These are phyloP conservation scores for Onthophagus taurus DNA, from an alignment of 1,140 invertebrate genomes.

Conservation along the genomic window DNA sequence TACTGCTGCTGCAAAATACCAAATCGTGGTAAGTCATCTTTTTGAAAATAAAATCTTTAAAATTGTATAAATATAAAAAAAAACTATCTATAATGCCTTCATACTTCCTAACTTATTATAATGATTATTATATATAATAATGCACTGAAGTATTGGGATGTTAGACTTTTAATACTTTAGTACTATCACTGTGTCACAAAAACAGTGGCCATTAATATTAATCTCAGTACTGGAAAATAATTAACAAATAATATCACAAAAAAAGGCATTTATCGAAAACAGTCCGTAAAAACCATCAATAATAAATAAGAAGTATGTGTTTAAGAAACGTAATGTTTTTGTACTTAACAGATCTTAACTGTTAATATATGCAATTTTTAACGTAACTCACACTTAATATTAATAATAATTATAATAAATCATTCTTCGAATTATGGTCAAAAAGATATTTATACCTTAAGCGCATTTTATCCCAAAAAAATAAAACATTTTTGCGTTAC, in stretches of 20 bases:
- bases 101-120: conserved; percentile 38
- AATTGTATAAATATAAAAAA: conserved; percentile 34
- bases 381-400: too few species aligned
- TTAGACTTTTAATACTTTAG: conserved; percentile 40
- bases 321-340: too few species aligned
- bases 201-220: conserved; percentile 34
- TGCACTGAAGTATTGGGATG: conserved; percentile 40
- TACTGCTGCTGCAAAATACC: conserved; percentile 6
- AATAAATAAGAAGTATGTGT: too few species aligned
- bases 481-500: too few species aligned
- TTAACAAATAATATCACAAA: conserved; percentile 5
- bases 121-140: conserved; percentile 35
- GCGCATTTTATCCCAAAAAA: too few species aligned
- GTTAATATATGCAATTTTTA: too few species aligned
- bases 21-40: conserved; percentile 3
- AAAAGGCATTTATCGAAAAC: conserved; percentile 1
- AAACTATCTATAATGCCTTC: conserved; percentile 39
- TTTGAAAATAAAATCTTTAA: conserved; percentile 24
- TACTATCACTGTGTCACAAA: conserved; percentile 34
- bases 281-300: conserved; percentile 1
- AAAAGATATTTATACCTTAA: too few species aligned
- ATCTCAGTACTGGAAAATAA: conserved; percentile 25
- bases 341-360: too few species aligned
- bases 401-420: too few species aligned
- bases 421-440: too few species aligned